A percentile compares a stretch with the other conserved stretches of the same genome.
Conservation (phyloP, 2,888 invertebrate genomes). For the Ophion ventricosus region DNA sequence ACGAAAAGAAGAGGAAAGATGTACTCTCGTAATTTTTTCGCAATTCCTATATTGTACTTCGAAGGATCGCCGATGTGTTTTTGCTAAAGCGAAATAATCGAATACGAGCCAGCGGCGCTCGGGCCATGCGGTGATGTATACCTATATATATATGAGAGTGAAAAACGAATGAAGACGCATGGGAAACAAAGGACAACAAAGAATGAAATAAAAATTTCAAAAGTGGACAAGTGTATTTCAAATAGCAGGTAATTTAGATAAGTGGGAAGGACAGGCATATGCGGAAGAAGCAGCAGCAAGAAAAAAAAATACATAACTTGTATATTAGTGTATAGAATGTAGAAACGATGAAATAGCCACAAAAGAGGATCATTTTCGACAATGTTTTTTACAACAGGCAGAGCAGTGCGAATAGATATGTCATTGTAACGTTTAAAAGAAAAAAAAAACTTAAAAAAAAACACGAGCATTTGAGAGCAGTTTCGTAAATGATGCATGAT, state of each 20-base stretch:
- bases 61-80: slow-evolving; percentile 44
- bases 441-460: slow-evolving; percentile 58
- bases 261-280: slow-evolving; percentile 81
- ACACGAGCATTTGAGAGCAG: slow-evolving; percentile 64
- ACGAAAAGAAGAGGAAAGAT: neutral
- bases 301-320: slow-evolving; percentile 80
- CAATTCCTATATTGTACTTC: slow-evolving; percentile 18
- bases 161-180: slow-evolving; percentile 26
- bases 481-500: slow-evolving; percentile 68
- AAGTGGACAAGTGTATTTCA: slow-evolving; percentile 76
- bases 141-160: slow-evolving; percentile 34
- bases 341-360: slow-evolving; percentile 81
- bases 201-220: slow-evolving; percentile 41
- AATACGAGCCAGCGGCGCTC: slow-evolving; percentile 75
- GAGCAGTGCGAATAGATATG: slow-evolving; percentile 80
- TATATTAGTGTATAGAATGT: slow-evolving; percentile 84
- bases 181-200: slow-evolving; percentile 59
- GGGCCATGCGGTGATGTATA: slow-evolving; percentile 38
- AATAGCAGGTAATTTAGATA: slow-evolving; percentile 80
- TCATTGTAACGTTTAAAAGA: slow-evolving; percentile 75
- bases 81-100: slow-evolving; percentile 3
- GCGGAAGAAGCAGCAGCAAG: slow-evolving; percentile 69
- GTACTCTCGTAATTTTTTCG: slow-evolving; percentile 26
- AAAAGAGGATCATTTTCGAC: slow-evolving; percentile 82
- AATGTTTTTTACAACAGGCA: slow-evolving; percentile 83